A percentile compares a stretch with the other conserved stretches of the same genome.
Conservation (phyloP, 1,140 invertebrate species). For the Coelopa frigida region DNA sequence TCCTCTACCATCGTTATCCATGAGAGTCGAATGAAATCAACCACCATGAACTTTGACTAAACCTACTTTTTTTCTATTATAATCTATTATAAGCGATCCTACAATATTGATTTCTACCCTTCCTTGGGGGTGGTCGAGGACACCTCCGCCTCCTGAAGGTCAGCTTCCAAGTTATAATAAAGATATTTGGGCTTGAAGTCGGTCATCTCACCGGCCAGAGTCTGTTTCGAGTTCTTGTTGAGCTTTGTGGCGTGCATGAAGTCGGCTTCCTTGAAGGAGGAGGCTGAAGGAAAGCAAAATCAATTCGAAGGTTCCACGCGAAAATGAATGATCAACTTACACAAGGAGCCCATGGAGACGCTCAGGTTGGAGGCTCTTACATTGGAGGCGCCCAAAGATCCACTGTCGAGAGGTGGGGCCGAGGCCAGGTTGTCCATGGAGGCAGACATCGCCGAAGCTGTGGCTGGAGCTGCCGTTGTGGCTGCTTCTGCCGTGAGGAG, state of each 20-base stretch:
- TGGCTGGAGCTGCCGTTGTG: too few species aligned
- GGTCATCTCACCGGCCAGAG: constrained; percentile 25
- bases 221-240: constrained; percentile 30
- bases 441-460: too few species aligned
- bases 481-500: too few species aligned
- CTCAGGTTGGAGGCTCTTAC: too few species aligned
- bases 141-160: neutral
- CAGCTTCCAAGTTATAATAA: constrained; percentile 29
- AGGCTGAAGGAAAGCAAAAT: constrained; percentile 15
- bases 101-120: neutral
- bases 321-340: constrained; percentile 17
- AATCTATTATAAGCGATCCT: neutral
- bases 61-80: neutral
- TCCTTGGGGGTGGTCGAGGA: neutral
- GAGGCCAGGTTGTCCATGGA: too few species aligned
- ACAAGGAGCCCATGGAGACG: constrained; percentile 21
- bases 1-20: too few species aligned
- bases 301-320: too few species aligned
- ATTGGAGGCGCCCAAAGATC: too few species aligned
- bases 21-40: too few species aligned
- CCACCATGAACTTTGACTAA: neutral
- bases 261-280: constrained; percentile 29
- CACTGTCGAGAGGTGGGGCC: too few species aligned
- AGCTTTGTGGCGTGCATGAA: constrained; percentile 33
- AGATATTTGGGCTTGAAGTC: constrained; percentile 35